Evolutionary conservation across 1,140 invertebrate species (phyloP).

Genomic region (Drosophila pandora): DNA sequence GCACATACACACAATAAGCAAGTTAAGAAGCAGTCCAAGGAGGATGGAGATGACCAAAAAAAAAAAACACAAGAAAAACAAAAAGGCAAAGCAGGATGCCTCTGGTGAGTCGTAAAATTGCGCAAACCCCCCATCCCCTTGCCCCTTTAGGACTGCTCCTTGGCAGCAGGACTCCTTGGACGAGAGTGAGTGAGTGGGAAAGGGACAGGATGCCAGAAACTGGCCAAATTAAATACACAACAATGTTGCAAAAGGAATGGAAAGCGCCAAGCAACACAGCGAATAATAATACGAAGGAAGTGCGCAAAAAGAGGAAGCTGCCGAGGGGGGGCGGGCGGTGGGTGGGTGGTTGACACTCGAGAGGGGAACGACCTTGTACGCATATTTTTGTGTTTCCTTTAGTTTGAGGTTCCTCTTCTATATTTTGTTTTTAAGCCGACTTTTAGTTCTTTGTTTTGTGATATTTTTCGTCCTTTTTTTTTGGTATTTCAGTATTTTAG

Average conservation of each 20-base stretch:
- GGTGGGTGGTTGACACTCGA: no score
- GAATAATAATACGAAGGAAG: conserved; percentile 66
- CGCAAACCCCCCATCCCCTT: conserved; percentile 41
- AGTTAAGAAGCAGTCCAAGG: conserved; percentile 4
- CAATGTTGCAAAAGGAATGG: conserved; percentile 67
- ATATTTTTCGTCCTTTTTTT: conserved; percentile 7
- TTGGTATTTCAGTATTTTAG: background rate
- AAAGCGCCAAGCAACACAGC: conserved; percentile 47
- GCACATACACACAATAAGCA: conserved; percentile 66
- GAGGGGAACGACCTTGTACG: conserved; percentile 42
- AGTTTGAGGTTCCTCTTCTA: conserved; percentile 17
- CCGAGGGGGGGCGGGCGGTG: background rate
- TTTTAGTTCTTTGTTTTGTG: conserved; percentile 1
- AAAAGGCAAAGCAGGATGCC: conserved; percentile 34
- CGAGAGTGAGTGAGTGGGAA: conserved; percentile 1
- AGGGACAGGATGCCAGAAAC: conserved; percentile 8
- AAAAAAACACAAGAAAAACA: conserved; percentile 22
- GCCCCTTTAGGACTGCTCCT: conserved; percentile 1
- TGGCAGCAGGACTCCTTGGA: conserved; percentile 28
- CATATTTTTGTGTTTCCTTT: conserved; percentile 49
- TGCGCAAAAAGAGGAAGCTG: conserved; percentile 35
- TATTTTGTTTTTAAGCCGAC: conserved; percentile 1
- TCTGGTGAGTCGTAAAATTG: conserved; percentile 74
- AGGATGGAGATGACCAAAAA: background rate
- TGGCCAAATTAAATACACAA: conserved; percentile 76